Conservation (phyloP, 2,113 vertebrate species). For the Amblyornis subalaris region DNA sequence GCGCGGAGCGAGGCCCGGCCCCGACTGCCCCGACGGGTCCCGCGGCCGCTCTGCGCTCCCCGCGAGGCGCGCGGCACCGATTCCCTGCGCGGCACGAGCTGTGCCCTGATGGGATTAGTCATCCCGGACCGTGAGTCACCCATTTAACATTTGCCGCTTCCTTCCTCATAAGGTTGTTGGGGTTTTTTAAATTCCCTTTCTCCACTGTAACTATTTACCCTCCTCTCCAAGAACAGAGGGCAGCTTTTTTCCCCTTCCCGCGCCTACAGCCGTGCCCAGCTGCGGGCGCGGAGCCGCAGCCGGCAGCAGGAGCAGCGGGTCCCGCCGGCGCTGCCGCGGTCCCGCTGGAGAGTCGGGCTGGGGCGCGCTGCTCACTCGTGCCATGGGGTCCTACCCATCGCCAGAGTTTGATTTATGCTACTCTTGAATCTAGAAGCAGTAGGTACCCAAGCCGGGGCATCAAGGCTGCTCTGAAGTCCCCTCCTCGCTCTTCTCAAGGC, state of each 20-base stretch:
- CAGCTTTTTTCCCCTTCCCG: neutral
- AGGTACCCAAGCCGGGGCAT: neutral
- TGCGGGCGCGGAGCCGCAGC: neutral
- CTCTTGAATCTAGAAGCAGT: neutral
- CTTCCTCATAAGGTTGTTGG: neutral
- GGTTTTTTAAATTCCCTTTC: neutral
- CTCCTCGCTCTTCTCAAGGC: neutral
- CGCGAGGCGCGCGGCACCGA: neutral
- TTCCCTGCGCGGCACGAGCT: neutral
- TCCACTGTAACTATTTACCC: neutral
- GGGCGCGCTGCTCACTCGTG: neutral
- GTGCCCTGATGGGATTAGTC: slow-evolving; percentile 29
- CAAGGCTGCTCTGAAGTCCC: neutral
- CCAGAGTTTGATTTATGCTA: neutral
- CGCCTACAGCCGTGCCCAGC: neutral
- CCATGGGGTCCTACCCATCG: neutral
- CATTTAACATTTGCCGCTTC: slow-evolving; percentile 27
- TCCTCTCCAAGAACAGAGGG: neutral
- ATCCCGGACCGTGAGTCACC: slow-evolving; percentile 25
- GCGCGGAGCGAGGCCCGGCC: neutral
- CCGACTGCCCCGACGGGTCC: neutral
- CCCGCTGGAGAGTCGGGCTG: neutral
- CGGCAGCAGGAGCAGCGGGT: neutral
- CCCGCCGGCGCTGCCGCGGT: neutral
- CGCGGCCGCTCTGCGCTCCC: neutral